phyloP scores from a whole-genome alignment of 2,113 vertebrate species.

The Azemiops feae region DNA sequence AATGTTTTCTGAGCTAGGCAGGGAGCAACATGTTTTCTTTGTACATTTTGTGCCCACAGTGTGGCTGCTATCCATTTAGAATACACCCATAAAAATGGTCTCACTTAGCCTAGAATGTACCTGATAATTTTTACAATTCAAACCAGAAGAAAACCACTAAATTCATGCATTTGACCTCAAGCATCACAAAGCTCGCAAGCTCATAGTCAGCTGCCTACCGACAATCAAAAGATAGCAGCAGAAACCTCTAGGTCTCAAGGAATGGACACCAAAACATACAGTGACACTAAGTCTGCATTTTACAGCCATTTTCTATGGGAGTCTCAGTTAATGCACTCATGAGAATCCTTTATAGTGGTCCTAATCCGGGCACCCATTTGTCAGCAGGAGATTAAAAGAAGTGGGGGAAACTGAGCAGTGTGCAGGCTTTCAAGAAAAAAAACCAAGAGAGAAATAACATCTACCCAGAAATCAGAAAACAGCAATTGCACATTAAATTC shows the following conservation, averaged over 20 bases:
- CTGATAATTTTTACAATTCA: background rate
- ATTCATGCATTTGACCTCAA: constrained; percentile 2
- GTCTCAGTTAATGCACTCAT: background rate
- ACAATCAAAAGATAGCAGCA: background rate
- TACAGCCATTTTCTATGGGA: background rate
- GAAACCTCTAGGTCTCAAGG: background rate
- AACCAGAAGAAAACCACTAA: background rate
- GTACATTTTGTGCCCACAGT: constrained; percentile 4
- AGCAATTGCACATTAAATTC: background rate
- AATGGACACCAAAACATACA: rapidly evolving
- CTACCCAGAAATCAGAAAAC: background rate
- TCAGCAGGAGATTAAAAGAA: constrained; percentile 22
- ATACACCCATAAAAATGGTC: background rate
- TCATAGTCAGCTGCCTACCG: background rate
- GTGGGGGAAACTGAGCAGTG: background rate
- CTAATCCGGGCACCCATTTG: background rate
- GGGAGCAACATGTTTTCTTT: background rate
- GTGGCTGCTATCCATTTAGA: constrained; percentile 11
- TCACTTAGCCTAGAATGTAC: background rate
- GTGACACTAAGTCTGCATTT: background rate
- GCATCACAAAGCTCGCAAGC: background rate
- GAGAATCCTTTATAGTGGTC: background rate
- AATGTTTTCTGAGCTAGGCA: background rate
- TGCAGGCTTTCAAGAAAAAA: background rate
- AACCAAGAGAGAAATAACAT: constrained; percentile 8